Conservation (phyloP, 2,888 invertebrate species). For the Caenorhabditis sp. region DNA sequence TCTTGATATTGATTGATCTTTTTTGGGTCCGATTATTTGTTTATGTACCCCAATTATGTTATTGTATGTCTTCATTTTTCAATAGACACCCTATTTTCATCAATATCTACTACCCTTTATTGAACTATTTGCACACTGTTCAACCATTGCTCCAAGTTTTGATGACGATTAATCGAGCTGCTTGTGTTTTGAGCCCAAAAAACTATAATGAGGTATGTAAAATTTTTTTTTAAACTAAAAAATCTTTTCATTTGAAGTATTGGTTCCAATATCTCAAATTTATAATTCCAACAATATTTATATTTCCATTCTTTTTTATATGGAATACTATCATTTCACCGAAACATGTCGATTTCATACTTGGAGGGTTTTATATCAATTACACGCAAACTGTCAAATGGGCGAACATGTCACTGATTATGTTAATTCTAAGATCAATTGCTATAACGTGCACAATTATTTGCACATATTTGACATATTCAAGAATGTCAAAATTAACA, state of each 20-base stretch:
- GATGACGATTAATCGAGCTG: background rate
- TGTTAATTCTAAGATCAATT: background rate
- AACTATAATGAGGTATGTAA: no score
- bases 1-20: no score
- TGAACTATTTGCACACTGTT: background rate
- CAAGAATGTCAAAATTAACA: background rate
- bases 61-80: background rate
- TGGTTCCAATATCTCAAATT: no score
- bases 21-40: no score
- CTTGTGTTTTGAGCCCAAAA: background rate
- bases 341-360: conserved; percentile 25
- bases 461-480: background rate
- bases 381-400: conserved; percentile 24
- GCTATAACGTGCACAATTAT: background rate
- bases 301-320: conserved; percentile 17
- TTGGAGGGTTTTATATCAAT: conserved; percentile 22
- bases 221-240: no score
- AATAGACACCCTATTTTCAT: background rate
- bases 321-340: conserved; percentile 28
- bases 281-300: background rate
- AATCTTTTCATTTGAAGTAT: background rate
- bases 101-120: background rate
- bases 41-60: no score
- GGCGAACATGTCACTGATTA: conserved; percentile 3
- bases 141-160: background rate